phyloP scores from a whole-genome alignment of 2,797 vertebrate genomes.

The Sebastes aleutianus region DNA sequence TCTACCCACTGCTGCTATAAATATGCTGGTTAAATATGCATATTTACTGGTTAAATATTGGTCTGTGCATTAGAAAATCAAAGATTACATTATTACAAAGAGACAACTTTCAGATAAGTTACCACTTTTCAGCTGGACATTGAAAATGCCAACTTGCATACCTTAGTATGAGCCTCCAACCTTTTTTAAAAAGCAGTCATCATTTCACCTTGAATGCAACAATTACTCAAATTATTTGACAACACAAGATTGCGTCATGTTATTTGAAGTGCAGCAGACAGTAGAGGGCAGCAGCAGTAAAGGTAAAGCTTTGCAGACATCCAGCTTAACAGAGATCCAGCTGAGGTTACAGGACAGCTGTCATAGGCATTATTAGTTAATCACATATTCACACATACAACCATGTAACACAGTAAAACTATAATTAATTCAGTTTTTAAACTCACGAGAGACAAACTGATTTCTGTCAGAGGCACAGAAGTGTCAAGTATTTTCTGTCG shows the following conservation, averaged over 20 bases:
- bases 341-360: not conserved
- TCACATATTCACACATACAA: not conserved
- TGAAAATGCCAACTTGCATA: not conserved
- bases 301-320: not conserved
- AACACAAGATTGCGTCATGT: not conserved
- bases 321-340: not conserved
- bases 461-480: not conserved
- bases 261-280: not conserved
- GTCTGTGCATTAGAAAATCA: not conserved
- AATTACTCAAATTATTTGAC: not conserved
- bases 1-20: not conserved
- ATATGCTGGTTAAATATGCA: not conserved
- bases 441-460: not conserved
- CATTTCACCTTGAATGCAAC: not conserved
- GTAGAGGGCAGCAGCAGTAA: conserved; percentile 57
- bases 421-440: not conserved
- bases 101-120: not conserved
- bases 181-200: not conserved
- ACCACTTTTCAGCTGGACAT: not conserved
- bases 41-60: not conserved
- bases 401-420: not conserved
- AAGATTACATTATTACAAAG: not conserved
- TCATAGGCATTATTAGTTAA: not conserved
- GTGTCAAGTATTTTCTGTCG: not conserved
- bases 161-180: not conserved